Base-by-base conservation (phyloP, 1,140 invertebrate species). In the Saccostrea glomerata region DNA sequence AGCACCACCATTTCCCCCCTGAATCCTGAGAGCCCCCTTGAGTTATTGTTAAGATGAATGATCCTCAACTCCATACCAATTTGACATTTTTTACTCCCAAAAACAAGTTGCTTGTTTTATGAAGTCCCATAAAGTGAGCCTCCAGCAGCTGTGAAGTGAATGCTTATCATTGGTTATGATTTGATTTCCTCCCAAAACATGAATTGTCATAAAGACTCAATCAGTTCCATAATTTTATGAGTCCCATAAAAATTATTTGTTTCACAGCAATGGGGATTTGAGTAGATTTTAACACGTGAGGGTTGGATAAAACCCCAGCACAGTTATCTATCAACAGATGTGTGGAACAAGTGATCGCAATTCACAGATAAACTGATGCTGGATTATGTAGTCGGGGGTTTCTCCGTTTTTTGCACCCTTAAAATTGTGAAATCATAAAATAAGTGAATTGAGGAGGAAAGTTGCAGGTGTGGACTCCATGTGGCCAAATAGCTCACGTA, bases 201-300 rank as follows among this genome's bases (percentile, higher is more conserved):
- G 70, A 73, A 55, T 73, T 77, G 63, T 86, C 85, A 77, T 86
- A 86, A 86, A 86, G 40, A 4, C 85, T 73, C 85, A 55, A 86
- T 86, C 85, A 73, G n/a, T 47, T 47, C 40, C 63, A 86, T 86
- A 86, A 73, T 77, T 86, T 86, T 73, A 73, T 47, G 66, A 56
- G 55, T 70, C 11, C 54, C 85, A 86, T 86, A 86, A 86, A 86
- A 86, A 73, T 86, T 73, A 73, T 86, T 86, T 77, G 36, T 86
- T 70, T 86, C 63, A 55, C 63, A 77, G 55, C 30, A 86, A 73
- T 36, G 63, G 47, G 40, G 63, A 55, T 86, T 86, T 86, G 30
- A 86, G 63, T 86, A 58, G 40, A 54, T 86, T 77, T 86, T 86
- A 86, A 86, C 85, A 86, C 85, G 85, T 86, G 85, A 86, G 66